phyloP scores from a whole-genome alignment of 2,888 invertebrate species.

The Zaprionus lineosus region DNA sequence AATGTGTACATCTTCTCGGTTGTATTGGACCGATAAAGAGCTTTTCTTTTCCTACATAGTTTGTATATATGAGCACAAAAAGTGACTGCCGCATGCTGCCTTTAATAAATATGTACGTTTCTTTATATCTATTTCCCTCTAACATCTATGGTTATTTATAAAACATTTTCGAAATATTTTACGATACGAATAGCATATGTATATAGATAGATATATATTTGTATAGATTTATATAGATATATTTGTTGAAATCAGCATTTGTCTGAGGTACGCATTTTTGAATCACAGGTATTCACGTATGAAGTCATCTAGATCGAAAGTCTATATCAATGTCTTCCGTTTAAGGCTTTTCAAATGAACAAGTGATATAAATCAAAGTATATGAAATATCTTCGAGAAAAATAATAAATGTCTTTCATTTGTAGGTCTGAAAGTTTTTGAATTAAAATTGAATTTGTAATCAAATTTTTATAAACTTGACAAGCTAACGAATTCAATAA shows the following conservation, averaged over 20 bases:
- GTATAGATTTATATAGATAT: too few relatives aligned
- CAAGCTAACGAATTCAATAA: too few relatives aligned
- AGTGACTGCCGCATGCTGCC: constrained; percentile 53
- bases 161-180: constrained; percentile 72
- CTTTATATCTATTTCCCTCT: constrained; percentile 51
- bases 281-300: constrained; percentile 68
- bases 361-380: constrained; percentile 37
- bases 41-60: constrained; percentile 56
- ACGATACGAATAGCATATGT: constrained; percentile 43
- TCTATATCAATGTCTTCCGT: constrained; percentile 47
- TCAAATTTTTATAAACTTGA: too few relatives aligned
- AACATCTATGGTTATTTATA: constrained; percentile 69
- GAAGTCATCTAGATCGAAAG: constrained; percentile 67
- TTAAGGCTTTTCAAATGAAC: constrained; percentile 33
- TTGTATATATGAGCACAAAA: too few relatives aligned
- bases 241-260: constrained; percentile 24
- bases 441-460: too few relatives aligned
- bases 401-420: too few relatives aligned
- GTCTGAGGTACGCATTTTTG: constrained; percentile 46
- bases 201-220: constrained; percentile 25
- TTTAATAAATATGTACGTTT: constrained; percentile 35
- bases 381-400: not conserved
- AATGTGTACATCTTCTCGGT: too few relatives aligned
- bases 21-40: constrained; percentile 47
- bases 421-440: too few relatives aligned